Evolutionary conservation across 2,113 vertebrate genomes (phyloP).

Genomic region (Paradisaea rubra): DNA sequence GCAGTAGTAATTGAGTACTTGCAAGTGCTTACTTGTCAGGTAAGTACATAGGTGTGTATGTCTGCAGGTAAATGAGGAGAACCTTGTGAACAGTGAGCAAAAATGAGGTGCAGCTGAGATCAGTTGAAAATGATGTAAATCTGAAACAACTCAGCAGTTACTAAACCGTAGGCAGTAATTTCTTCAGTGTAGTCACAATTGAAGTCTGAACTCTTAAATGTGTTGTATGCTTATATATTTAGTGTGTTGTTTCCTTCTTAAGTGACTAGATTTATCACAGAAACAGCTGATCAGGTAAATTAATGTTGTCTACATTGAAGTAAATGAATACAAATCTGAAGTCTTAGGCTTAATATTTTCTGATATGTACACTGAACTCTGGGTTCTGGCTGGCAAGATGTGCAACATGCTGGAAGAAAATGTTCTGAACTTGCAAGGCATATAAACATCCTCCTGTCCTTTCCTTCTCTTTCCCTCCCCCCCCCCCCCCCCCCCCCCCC

Average conservation of each 20-base stretch:
- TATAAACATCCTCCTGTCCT: not conserved
- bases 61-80: not conserved
- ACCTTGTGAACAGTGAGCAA: not conserved
- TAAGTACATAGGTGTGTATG: not conserved
- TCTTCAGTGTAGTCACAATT: not conserved
- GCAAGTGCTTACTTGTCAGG: slow-evolving; percentile 2
- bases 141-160: not conserved
- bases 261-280: not conserved
- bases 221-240: not conserved
- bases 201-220: not conserved
- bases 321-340: not conserved
- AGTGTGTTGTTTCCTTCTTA: not conserved
- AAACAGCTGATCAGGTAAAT: not conserved
- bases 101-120: slow-evolving; percentile 15
- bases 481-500: accelerated
- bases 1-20: not conserved
- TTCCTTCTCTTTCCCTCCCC: not conserved
- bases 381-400: not conserved
- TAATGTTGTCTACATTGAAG: not conserved
- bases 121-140: not conserved
- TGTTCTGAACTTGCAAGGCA: not conserved
- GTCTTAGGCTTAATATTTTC: not conserved
- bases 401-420: not conserved
- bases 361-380: not conserved
- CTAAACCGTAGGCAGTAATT: not conserved